Evolutionary conservation across 2,113 vertebrate species (phyloP).

Genomic region (Orthochromis indermauri): DNA sequence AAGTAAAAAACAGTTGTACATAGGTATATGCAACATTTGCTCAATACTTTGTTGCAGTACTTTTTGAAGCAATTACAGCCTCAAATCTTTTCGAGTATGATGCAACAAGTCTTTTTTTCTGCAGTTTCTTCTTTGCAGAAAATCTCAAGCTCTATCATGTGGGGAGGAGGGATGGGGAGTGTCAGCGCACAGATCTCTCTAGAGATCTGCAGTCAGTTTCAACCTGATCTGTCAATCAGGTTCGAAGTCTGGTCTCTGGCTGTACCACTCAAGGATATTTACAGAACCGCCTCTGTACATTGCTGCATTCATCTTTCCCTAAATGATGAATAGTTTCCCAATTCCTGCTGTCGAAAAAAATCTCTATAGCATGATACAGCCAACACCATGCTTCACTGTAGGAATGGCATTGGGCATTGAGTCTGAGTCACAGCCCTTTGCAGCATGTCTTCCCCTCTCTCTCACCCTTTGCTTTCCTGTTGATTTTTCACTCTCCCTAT

Average conservation of each 20-base stretch:
- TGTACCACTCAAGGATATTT: fast-evolving
- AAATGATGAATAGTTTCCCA: neutral
- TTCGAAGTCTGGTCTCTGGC: neutral
- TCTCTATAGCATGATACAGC: neutral
- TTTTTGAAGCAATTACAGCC: neutral
- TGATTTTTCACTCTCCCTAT: neutral
- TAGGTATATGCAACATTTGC: neutral
- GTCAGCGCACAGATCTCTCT: neutral
- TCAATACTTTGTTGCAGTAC: neutral
- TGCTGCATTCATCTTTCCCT: neutral
- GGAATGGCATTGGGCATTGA: neutral
- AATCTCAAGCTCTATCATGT: neutral
- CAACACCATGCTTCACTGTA: neutral
- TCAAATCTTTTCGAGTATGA: neutral
- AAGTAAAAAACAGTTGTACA: neutral
- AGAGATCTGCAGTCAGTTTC: neutral
- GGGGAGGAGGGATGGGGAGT: neutral
- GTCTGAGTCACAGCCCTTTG: neutral
- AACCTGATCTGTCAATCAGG: neutral
- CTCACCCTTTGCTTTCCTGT: neutral
- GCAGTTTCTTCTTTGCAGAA: neutral
- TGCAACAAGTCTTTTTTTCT: neutral
- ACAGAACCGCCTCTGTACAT: neutral
- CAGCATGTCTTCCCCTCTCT: neutral
- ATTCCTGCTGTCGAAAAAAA: neutral